phyloP scores from a whole-genome alignment of 2,888 invertebrate genomes.

The Lepetodrilus schrolli region DNA sequence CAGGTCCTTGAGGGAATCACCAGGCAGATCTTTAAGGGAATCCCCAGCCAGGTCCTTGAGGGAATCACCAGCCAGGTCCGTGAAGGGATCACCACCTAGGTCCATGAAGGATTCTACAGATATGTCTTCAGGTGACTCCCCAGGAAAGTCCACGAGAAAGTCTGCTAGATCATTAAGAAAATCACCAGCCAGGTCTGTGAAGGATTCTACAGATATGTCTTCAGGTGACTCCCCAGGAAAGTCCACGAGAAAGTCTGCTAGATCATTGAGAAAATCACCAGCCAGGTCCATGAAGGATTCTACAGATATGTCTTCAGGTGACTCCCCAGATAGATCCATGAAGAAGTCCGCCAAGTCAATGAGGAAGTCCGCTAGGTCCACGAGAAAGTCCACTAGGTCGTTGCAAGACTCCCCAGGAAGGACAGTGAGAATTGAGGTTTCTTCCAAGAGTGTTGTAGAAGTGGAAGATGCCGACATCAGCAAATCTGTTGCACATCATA shows the following conservation, averaged over 20 bases:
- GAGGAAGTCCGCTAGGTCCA: background rate
- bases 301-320: background rate
- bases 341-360: too few species aligned
- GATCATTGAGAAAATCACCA: background rate
- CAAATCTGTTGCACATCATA: background rate
- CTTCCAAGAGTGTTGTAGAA: too few species aligned
- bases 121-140: background rate
- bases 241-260: too few species aligned
- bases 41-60: background rate
- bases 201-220: background rate
- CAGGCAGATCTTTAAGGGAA: background rate
- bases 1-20: background rate
- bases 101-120: background rate
- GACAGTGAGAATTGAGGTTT: too few species aligned
- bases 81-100: background rate
- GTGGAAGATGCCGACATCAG: too few species aligned
- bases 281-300: background rate
- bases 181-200: background rate
- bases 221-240: background rate
- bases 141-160: background rate
- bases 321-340: too few species aligned
- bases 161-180: background rate
- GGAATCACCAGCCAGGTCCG: background rate
- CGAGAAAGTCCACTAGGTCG: background rate
- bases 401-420: background rate